Conservation (phyloP, 1,140 invertebrate species). For the Anastrepha obliqua region DNA sequence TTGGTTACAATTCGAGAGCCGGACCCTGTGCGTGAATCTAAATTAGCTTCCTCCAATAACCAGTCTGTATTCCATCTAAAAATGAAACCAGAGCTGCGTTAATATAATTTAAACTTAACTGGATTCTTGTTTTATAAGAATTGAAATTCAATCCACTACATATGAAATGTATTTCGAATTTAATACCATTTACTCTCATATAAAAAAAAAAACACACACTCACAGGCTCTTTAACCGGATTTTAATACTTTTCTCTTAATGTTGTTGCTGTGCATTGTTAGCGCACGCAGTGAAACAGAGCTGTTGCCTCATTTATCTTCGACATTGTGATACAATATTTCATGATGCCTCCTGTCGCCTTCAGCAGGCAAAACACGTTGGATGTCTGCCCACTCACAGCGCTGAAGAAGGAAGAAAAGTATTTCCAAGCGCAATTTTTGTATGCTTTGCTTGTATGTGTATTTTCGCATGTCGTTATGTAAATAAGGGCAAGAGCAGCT, state of each 20-base stretch:
- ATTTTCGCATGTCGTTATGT: background rate
- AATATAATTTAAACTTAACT: too few relatives aligned
- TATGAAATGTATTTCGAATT: background rate
- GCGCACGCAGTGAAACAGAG: background rate
- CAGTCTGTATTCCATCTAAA: too few relatives aligned
- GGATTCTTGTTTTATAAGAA: too few relatives aligned
- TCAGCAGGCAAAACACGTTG: background rate
- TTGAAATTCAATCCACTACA: background rate
- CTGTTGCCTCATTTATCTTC: background rate
- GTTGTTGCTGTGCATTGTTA: too few relatives aligned
- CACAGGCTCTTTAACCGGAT: background rate
- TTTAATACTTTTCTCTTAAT: background rate
- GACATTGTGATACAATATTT: background rate
- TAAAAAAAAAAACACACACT: too few relatives aligned
- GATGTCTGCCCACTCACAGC: background rate
- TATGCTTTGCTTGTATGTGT: background rate
- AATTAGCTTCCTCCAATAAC: too few relatives aligned
- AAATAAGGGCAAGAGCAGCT: background rate
- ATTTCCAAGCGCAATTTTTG: too few relatives aligned
- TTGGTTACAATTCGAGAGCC: too few relatives aligned
- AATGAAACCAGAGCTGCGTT: too few relatives aligned
- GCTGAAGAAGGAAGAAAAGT: background rate
- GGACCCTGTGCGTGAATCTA: too few relatives aligned
- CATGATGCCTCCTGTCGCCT: slow-evolving; percentile 24
- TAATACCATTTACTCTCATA: background rate